These are phyloP conservation scores for Ganaspis brasiliensis DNA, from an alignment of 2,888 invertebrate species.

Conservation along the genomic window DNA sequence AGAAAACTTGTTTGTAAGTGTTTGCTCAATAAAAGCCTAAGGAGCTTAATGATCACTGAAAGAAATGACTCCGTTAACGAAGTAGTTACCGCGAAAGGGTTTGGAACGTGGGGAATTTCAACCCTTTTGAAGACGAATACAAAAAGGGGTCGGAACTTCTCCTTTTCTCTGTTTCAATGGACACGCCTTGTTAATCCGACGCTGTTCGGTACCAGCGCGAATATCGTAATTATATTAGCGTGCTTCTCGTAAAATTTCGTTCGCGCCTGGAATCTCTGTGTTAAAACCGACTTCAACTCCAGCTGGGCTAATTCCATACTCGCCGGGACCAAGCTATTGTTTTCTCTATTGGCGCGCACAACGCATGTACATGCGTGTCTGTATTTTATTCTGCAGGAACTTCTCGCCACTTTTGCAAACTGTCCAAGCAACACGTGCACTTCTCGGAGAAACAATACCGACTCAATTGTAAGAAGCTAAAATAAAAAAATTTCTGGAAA, in stretches of 20 bases:
- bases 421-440: constrained; percentile 15
- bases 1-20: constrained; percentile 16
- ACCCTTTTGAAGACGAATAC: constrained; percentile 11
- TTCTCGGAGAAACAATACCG: not conserved
- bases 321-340: constrained; percentile 55
- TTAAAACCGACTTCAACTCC: constrained; percentile 53
- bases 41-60: constrained; percentile 35
- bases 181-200: constrained; percentile 74
- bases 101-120: constrained; percentile 34
- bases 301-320: constrained; percentile 60
- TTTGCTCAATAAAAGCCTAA: constrained; percentile 27
- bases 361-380: not conserved
- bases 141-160: constrained; percentile 25
- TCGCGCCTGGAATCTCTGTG: constrained; percentile 51
- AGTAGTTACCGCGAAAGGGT: constrained; percentile 40
- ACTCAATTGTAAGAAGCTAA: not conserved
- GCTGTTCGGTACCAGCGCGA: constrained; percentile 68
- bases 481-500: too few species aligned
- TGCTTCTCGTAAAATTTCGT: constrained; percentile 65
- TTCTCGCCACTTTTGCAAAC: constrained; percentile 22
- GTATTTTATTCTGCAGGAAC: not conserved
- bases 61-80: constrained; percentile 41
- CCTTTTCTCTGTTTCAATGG: constrained; percentile 45
- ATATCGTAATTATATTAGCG: constrained; percentile 76
- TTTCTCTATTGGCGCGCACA: constrained; percentile 48